A percentile compares a stretch with the other conserved stretches of the same genome.
Evolutionary conservation across 1,140 invertebrate genomes (phyloP).

Genomic region (Drosophila kohkoa): DNA sequence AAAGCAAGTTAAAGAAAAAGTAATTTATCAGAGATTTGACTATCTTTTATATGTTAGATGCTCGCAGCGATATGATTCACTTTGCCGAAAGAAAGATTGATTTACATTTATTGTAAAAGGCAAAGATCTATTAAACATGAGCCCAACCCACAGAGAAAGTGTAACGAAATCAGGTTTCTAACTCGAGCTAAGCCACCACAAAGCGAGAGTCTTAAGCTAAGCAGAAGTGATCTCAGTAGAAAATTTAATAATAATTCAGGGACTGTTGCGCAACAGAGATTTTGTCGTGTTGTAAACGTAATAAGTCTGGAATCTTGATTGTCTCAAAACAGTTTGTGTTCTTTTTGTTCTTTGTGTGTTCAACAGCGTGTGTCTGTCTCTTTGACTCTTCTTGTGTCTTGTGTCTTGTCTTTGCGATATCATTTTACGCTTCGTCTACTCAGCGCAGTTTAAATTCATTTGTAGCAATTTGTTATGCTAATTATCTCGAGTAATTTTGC

Average conservation of each 20-base stretch:
- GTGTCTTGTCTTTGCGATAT: slow-evolving; percentile 9
- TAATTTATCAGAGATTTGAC: no score
- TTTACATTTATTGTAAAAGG: not conserved
- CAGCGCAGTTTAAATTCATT: slow-evolving; percentile 30
- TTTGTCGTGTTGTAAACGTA: not conserved
- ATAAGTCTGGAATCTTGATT: no score
- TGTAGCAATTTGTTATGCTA: slow-evolving; percentile 39
- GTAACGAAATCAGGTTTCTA: slow-evolving; percentile 1
- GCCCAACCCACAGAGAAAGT: not conserved
- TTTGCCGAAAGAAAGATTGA: not conserved
- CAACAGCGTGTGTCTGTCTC: not conserved
- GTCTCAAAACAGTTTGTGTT: not conserved
- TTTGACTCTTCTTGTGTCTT: not conserved
- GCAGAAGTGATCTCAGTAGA: no score
- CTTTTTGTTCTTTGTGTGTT: slow-evolving; percentile 8
- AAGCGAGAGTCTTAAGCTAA: not conserved
- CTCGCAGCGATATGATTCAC: not conserved
- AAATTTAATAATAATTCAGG: not conserved
- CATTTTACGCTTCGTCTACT: slow-evolving; percentile 51
- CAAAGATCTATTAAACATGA: no score
- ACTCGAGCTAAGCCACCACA: not conserved
- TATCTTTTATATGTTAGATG: no score
- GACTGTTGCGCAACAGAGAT: slow-evolving; percentile 2
- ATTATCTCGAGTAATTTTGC: slow-evolving; percentile 40
- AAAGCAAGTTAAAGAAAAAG: no score